Evolutionary conservation across 2,113 vertebrate genomes (phyloP).

Genomic region (Misgurnus mizolepis): DNA sequence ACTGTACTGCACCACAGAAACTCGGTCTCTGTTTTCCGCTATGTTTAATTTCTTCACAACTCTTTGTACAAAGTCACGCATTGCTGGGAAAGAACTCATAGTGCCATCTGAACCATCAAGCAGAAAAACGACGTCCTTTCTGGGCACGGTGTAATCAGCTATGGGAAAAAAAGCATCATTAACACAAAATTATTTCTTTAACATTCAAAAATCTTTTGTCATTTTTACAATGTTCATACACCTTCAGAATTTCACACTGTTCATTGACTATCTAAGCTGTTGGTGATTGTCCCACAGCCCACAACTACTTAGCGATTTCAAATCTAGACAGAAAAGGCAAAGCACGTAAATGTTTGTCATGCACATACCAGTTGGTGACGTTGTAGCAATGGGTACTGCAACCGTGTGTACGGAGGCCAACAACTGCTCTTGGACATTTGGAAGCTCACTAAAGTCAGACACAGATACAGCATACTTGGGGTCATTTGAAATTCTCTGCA

Average conservation of each 20-base stretch:
- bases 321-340: not conserved
- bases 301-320: no score
- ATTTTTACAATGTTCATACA: no score
- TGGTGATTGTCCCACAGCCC: no score
- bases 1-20: constrained; percentile 57
- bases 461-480: constrained; percentile 53
- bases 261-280: no score
- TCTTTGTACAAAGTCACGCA: no score
- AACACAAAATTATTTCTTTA: no score
- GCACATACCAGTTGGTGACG: constrained; percentile 1
- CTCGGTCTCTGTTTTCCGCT: constrained; percentile 35
- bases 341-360: not conserved
- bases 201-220: no score
- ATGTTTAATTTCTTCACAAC: no score
- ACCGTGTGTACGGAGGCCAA: constrained; percentile 17
- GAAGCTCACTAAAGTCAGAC: constrained; percentile 48
- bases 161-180: no score
- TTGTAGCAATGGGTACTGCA: not conserved
- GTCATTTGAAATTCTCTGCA: constrained; percentile 55
- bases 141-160: no score
- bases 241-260: no score
- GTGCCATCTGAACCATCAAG: constrained; percentile 12
- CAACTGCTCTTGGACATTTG: constrained; percentile 49
- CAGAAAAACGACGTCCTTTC: not conserved
- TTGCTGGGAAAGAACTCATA: not conserved